Base-by-base conservation (phyloP, 2,113 vertebrate genomes). In the Prolemur simus region DNA sequence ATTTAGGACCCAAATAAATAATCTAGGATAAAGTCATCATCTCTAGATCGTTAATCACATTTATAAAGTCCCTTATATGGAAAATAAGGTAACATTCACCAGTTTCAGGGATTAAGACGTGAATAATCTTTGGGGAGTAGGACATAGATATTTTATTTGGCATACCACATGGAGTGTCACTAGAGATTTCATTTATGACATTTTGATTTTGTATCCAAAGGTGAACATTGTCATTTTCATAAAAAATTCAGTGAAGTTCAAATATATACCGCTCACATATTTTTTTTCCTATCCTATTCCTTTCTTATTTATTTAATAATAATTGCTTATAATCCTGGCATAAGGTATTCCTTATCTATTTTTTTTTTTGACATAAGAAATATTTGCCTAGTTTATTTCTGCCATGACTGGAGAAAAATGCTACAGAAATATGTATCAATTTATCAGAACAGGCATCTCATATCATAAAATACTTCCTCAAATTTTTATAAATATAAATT, bases 231-330 rank as follows among this genome's bases (percentile, higher is more conserved):
- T 58, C 23, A 32, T 69, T 87, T 77, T 87, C 60, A 71, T 68
- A 5, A 47, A 58, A 68, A 94, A 71, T 13, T 49, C 5, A 2
- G 1, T 63, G 37, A 58, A 13, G 7, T 63, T 25, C 27, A 49
- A 63, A 27, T 32, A 14, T 56, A 7, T 13, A n/a, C 42, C 27
- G 47, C 3, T 52, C 49, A 58, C 13, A 42, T 1, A 27, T 82
- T 58, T 4, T 39, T n/a, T 6, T 15, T 18, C 4, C 13, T 13
- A 34, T 73, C n/a, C 0, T 52, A 0, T 32, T 71, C 21, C 9
- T 52, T 52, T 34, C 63, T 54, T 54, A 56, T 47, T 49, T 58
- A 63, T 73, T 39, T 25, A 88, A 42, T 58, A 0, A 12, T 34
- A 83, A 58, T 81, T 21, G 9, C 8, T 69, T 39, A 58, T 18